Evolutionary conservation across 37 sponge, comb jelly and placozoan species (phyloP).

Genomic region (Aphrocallistes beatrix): DNA sequence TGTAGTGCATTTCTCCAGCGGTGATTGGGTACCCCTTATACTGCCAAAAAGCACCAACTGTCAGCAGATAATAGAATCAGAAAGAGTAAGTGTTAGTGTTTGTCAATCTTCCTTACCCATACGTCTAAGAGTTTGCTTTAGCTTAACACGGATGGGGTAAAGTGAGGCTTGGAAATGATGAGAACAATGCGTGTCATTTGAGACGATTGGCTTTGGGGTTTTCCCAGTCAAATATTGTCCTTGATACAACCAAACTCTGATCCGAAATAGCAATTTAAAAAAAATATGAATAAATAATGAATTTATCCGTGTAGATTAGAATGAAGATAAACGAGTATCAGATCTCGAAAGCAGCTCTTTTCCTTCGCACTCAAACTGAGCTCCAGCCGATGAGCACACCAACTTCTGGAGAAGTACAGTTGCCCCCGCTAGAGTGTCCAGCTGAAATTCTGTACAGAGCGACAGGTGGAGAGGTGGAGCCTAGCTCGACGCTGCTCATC

Average conservation of each 20-base stretch:
- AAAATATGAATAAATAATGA: too few relatives aligned
- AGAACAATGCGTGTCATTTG: constrained; percentile 19
- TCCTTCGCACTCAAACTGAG: not conserved
- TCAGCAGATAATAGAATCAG: not conserved
- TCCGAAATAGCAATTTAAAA: too few relatives aligned
- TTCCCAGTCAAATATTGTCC: not conserved
- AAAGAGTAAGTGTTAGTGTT: not conserved
- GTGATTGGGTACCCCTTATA: not conserved
- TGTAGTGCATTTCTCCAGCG: not conserved
- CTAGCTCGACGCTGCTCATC: not conserved
- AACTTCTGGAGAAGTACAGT: not conserved
- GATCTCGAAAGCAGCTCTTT: not conserved
- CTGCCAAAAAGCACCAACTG: not conserved
- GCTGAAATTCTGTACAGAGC: not conserved
- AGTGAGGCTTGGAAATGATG: constrained; percentile 7
- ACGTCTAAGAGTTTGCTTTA: too few relatives aligned
- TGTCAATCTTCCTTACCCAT: too few relatives aligned
- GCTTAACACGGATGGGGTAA: too few relatives aligned
- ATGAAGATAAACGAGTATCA: not conserved
- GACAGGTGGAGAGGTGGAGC: not conserved
- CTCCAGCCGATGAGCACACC: not conserved
- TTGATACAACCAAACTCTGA: not conserved
- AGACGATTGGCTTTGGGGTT: not conserved
- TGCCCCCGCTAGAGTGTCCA: not conserved
- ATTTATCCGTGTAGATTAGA: not conserved